These are phyloP conservation scores for Cartodere bifasciata DNA, from an alignment of 2,888 invertebrate species.

Conservation along the genomic window DNA sequence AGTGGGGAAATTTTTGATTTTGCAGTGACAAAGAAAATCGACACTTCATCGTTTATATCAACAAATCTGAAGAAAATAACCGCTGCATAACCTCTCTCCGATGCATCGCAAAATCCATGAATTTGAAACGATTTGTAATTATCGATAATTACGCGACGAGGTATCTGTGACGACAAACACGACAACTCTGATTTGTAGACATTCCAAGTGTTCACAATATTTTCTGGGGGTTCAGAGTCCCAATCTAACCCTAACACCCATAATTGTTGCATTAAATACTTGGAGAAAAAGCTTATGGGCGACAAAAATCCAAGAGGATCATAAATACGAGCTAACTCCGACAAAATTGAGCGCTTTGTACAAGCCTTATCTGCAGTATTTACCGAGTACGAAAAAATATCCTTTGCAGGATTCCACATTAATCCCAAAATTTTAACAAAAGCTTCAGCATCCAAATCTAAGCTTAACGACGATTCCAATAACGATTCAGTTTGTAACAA, in stretches of 20 bases:
- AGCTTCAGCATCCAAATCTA: slow-evolving; percentile 5
- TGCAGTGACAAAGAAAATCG: slow-evolving; percentile 8
- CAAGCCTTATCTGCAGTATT: slow-evolving; percentile 4
- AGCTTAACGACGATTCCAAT: slow-evolving; percentile 2
- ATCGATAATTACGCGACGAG: slow-evolving; percentile 3
- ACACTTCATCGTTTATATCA: neutral
- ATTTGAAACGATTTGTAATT: slow-evolving; percentile 1
- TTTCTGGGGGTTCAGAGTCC: slow-evolving; percentile 10
- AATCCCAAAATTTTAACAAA: slow-evolving; percentile 13
- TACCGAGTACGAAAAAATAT: slow-evolving; percentile 8
- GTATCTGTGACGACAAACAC: slow-evolving; percentile 5
- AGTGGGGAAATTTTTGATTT: slow-evolving; percentile 13
- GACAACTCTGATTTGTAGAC: slow-evolving; percentile 6
- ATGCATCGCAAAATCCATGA: slow-evolving; percentile 12
- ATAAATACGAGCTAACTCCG: slow-evolving; percentile 15
- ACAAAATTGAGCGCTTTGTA: slow-evolving; percentile 19
- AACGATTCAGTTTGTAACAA: slow-evolving; percentile 5
- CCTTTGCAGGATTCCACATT: slow-evolving; percentile 10
- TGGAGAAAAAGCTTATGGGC: slow-evolving; percentile 15
- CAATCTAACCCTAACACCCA: slow-evolving; percentile 13
- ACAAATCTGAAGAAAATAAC: slow-evolving; percentile 12
- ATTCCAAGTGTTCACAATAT: slow-evolving; percentile 8
- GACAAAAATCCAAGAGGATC: slow-evolving; percentile 19
- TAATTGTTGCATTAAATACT: slow-evolving; percentile 17
- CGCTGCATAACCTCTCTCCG: slow-evolving; percentile 11